These are phyloP conservation scores for Cyclophora albipunctata DNA, from an alignment of 2,888 invertebrate genomes.

Conservation along the genomic window DNA sequence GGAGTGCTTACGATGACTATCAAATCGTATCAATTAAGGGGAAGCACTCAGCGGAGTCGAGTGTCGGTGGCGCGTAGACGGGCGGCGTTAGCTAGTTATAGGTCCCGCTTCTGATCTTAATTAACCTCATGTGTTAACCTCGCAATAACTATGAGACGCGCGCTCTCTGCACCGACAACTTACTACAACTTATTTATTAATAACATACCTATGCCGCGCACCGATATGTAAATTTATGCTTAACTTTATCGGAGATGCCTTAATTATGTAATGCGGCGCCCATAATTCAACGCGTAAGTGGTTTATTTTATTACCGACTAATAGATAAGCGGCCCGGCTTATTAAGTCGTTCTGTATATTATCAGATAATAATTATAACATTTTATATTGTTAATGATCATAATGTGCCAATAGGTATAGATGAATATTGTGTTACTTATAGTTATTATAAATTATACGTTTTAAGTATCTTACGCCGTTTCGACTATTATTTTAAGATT, in stretches of 20 bases:
- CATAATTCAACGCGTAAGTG: conserved; percentile 33
- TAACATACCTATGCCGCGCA: conserved; percentile 42
- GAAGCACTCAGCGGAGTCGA: conserved; percentile 53
- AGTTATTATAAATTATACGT: too few relatives aligned
- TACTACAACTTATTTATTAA: conserved; percentile 52
- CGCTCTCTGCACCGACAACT: conserved; percentile 41
- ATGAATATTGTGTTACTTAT: too few relatives aligned
- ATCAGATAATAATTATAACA: background rate
- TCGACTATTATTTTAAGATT: too few relatives aligned
- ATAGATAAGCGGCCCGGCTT: conserved; percentile 12
- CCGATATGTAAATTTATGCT: conserved; percentile 59
- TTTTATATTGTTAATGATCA: too few relatives aligned
- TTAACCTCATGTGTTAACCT: conserved; percentile 71
- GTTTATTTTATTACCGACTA: conserved; percentile 26
- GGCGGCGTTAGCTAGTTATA: conserved; percentile 58
- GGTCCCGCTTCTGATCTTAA: conserved; percentile 65
- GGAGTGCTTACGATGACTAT: conserved; percentile 54
- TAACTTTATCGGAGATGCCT: conserved; percentile 52
- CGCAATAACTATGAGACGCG: conserved; percentile 56
- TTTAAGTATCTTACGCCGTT: too few relatives aligned
- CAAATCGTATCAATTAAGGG: conserved; percentile 69
- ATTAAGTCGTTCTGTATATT: background rate
- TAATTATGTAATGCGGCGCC: conserved; percentile 43
- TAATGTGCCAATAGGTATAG: too few relatives aligned
- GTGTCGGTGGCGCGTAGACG: conserved; percentile 38